These are phyloP conservation scores for Chaunax sp. DNA, from an alignment of 2,797 vertebrate genomes.

Conservation along the genomic window DNA sequence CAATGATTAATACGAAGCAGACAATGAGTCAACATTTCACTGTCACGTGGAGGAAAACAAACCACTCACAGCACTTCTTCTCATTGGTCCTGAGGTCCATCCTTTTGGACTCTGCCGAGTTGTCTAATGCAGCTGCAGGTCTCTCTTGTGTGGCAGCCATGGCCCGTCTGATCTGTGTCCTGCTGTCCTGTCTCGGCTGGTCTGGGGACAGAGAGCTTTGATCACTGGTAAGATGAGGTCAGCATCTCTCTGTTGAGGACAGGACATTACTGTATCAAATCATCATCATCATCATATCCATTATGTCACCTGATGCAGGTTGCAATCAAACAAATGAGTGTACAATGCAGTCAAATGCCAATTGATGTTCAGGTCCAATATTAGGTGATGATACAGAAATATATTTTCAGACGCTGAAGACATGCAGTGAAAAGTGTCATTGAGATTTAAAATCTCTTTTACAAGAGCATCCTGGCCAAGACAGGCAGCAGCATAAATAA, in stretches of 20 bases:
- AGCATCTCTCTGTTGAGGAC: slow-evolving; percentile 47
- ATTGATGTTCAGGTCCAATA: not conserved
- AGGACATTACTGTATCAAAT: not conserved
- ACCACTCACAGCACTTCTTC: slow-evolving; percentile 82
- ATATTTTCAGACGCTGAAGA: not conserved
- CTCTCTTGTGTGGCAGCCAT: slow-evolving; percentile 70
- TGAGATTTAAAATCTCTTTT: too few relatives aligned
- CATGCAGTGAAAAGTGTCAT: not conserved
- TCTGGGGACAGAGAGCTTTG: slow-evolving; percentile 4
- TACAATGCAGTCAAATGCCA: not conserved
- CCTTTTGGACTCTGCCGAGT: slow-evolving; percentile 57
- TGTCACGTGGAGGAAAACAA: slow-evolving; percentile 10
- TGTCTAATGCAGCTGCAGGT: slow-evolving; percentile 27
- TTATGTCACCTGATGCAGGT: not conserved
- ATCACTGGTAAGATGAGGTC: slow-evolving; percentile 37
- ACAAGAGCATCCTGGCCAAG: too few relatives aligned
- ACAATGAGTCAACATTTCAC: slow-evolving; percentile 13
- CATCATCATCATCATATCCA: not conserved
- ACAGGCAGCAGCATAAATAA: too few relatives aligned
- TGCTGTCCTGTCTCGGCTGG: slow-evolving; percentile 21
- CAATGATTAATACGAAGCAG: not conserved
- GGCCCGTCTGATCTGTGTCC: not conserved
- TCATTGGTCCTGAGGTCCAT: slow-evolving; percentile 63
- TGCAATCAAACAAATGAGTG: not conserved
- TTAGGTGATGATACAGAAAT: too few relatives aligned